phyloP scores from a whole-genome alignment of 2,797 vertebrate species.

The Cottoperca gobio region DNA sequence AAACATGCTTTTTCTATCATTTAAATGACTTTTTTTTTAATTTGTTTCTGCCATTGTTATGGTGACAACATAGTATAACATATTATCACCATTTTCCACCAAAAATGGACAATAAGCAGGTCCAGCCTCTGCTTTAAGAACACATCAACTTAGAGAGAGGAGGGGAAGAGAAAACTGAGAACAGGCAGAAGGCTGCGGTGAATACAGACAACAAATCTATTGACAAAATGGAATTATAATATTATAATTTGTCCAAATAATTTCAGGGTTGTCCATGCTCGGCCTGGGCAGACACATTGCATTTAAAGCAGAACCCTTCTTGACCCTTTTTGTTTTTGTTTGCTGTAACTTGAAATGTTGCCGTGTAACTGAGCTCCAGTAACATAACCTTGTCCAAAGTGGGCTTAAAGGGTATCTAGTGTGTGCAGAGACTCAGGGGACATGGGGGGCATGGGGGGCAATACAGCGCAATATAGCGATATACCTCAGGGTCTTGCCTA shows the following conservation, averaged over 20 bases:
- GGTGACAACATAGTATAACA: slow-evolving; percentile 15
- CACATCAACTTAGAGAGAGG: not conserved
- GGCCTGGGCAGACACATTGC: not conserved
- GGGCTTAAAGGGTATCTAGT: not conserved
- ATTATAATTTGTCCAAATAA: slow-evolving; percentile 12
- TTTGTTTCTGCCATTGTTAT: slow-evolving; percentile 10
- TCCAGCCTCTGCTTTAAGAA: slow-evolving; percentile 10
- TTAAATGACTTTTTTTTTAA: slow-evolving; percentile 23
- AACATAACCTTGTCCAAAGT: not conserved
- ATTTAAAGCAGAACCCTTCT: not conserved
- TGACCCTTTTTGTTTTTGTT: not conserved
- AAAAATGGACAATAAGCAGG: slow-evolving; percentile 11
- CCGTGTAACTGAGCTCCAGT: not conserved
- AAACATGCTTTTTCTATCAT: slow-evolving; percentile 39
- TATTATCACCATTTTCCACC: slow-evolving; percentile 30
- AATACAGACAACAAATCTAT: not conserved
- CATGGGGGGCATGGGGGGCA: too few species aligned
- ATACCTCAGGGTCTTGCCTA: not conserved
- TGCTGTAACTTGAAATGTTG: not conserved
- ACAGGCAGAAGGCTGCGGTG: not conserved
- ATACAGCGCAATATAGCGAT: not conserved
- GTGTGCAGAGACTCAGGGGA: too few species aligned
- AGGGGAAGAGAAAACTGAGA: not conserved
- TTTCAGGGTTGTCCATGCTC: not conserved
- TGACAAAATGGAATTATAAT: too few species aligned